Evolutionary conservation across 2,888 invertebrate species (phyloP).

Genomic region (Acanthoscelides obtectus): DNA sequence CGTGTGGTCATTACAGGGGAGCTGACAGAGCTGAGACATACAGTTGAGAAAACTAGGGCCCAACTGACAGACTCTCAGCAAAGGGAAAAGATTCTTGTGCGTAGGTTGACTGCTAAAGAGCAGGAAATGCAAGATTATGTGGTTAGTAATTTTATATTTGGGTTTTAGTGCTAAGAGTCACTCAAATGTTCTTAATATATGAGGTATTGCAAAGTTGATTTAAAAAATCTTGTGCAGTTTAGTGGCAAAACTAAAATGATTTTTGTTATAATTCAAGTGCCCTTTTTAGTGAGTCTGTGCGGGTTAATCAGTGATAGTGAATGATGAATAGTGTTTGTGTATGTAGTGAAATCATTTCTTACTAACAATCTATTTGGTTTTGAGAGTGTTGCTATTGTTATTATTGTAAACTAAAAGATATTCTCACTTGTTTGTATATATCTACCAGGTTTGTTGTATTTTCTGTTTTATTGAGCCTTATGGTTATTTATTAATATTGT

Average conservation of each 20-base stretch:
- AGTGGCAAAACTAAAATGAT: not conserved
- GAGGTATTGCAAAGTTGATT: not conserved
- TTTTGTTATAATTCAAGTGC: not conserved
- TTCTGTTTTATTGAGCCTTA: no score
- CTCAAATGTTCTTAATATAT: constrained; percentile 44
- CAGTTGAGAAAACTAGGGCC: constrained; percentile 73
- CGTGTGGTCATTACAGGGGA: constrained; percentile 56
- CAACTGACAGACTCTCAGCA: constrained; percentile 84
- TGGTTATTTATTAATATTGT: no score
- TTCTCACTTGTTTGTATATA: no score
- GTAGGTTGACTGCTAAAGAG: constrained; percentile 90
- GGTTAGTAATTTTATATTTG: constrained; percentile 58
- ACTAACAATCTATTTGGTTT: not conserved
- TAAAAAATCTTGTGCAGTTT: not conserved
- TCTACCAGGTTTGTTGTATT: no score
- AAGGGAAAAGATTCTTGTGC: constrained; percentile 87
- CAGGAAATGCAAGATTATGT: constrained; percentile 95
- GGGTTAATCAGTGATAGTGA: not conserved
- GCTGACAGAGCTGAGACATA: constrained; percentile 66
- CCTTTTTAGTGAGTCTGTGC: not conserved
- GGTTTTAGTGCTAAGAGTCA: not conserved
- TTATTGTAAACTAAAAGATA: no score
- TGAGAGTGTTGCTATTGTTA: not conserved
- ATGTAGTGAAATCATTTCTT: not conserved
- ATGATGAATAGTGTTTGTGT: not conserved